Base-by-base conservation (phyloP, 1,140 invertebrate species). In the Helicoverpa armigera region DNA sequence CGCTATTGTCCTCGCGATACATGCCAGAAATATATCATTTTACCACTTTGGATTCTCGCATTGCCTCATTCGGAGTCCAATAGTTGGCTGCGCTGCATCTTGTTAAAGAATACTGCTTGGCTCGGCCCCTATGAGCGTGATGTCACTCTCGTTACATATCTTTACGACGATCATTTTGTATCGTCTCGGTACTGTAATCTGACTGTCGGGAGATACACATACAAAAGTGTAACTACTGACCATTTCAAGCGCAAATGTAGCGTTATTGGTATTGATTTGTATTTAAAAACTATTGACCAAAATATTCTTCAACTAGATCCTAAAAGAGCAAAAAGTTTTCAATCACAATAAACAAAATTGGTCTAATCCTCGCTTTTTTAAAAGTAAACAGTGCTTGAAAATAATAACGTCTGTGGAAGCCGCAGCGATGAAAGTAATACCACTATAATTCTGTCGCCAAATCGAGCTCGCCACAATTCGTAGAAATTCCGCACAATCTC, bases 401-500 rank as follows among this genome's bases (percentile, higher is more conserved):
- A 79, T 60, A 77, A 77, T 53, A 72, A 70, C 10, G 63, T 35
- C 56, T 60, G n/a, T 18, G 79, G 43, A 23, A 65, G 35, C 54
- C 18, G 56, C 65, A 82, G 73, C 35, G 75, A 83, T 78, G 51
- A 81, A 82, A 82, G 83, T 82, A 86, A 86, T 85, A 76, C 79
- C 54, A 84, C 85, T 83, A 84, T 85, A 85, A 89, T 81, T 79
- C 80, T 81, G 53, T 70, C 73, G 70, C 69, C 79, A 61, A 60
- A 76, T 69, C 54, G 50, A 67, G 79, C 79, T 63, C 18, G 43
- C 78, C 78, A 69, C 72, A 54, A 70, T 79, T 76, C 61, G 23
- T 56, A 77, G 65, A 85, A 87, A 86, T 85, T 84, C 80, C 78
- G 77, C 48, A 73, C 83, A 86, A 88, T 88, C 82, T 82, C 79